Percentiles rank a stretch among this genome's conserved stretches.
These are phyloP conservation scores for Drosophila quadrilineata DNA, from an alignment of 1,140 invertebrate genomes.

Conservation along the genomic window DNA sequence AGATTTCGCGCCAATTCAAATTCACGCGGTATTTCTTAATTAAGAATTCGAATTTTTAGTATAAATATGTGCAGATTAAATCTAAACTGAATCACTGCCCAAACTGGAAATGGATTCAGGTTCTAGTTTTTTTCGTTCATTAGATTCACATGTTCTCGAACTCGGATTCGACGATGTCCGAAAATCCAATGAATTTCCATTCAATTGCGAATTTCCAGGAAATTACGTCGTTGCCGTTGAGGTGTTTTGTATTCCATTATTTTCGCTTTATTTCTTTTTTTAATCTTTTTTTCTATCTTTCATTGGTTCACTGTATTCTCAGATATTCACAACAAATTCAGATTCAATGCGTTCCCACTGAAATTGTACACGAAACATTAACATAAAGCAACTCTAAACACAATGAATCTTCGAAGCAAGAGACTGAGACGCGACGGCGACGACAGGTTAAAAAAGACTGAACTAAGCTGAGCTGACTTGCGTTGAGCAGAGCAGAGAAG, in stretches of 20 bases:
- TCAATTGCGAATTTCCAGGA: constrained; percentile 69
- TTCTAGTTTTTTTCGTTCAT: constrained; percentile 37
- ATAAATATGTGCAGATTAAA: too few species aligned
- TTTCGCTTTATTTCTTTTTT: too few species aligned
- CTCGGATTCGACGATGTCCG: constrained; percentile 13
- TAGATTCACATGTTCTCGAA: constrained; percentile 5
- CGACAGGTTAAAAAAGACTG: constrained; percentile 67
- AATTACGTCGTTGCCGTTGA: constrained; percentile 50
- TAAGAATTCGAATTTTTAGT: too few species aligned
- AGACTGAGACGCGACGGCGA: constrained; percentile 45
- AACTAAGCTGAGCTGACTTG: constrained; percentile 23
- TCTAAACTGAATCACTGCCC: constrained; percentile 24
- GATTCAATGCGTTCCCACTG: constrained; percentile 31
- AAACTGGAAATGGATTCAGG: constrained; percentile 38
- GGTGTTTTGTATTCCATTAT: not conserved
- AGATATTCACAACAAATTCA: constrained; percentile 40
- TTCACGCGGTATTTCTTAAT: too few species aligned
- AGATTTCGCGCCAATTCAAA: too few species aligned
- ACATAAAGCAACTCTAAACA: constrained; percentile 15
- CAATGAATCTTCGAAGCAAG: constrained; percentile 35
- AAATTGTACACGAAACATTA: constrained; percentile 37
- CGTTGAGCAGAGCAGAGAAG: constrained; percentile 21
- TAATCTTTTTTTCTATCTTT: too few species aligned
- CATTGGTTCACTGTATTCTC: too few species aligned
- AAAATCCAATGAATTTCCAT: constrained; percentile 72